phyloP scores from a whole-genome alignment of 2,113 vertebrate genomes.

The Elachura formosa region DNA sequence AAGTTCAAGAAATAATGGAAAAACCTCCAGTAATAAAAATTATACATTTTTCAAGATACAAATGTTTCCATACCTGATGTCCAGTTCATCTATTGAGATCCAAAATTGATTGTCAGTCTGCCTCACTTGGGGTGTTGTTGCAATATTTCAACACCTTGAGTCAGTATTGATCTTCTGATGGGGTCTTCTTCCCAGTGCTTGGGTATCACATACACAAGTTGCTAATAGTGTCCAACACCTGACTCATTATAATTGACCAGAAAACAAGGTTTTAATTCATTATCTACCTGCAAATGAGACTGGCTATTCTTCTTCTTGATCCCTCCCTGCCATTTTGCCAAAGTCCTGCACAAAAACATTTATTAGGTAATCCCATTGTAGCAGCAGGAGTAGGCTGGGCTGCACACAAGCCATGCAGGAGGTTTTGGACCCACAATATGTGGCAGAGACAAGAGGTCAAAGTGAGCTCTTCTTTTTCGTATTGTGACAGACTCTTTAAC shows the following conservation, averaged over 20 bases:
- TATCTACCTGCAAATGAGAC: not conserved
- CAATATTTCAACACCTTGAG: not conserved
- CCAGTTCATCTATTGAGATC: not conserved
- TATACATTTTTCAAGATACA: not conserved
- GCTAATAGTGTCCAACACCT: not conserved
- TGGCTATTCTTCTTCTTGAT: not conserved
- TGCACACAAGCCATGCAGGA: not conserved
- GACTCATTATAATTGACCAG: not conserved
- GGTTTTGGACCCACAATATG: not conserved
- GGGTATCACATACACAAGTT: not conserved
- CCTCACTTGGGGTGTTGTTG: not conserved
- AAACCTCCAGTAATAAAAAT: rapidly evolving
- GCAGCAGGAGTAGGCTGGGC: not conserved
- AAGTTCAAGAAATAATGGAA: not conserved
- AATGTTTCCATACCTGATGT: not conserved
- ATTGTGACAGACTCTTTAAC: not conserved
- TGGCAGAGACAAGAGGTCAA: not conserved
- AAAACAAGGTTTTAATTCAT: not conserved
- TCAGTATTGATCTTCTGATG: not conserved
- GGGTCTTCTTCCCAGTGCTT: not conserved
- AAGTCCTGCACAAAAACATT: not conserved
- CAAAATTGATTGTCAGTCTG: not conserved
- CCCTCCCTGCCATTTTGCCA: not conserved
- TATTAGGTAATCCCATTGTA: not conserved
- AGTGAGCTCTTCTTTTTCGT: not conserved